Evolutionary conservation across 2,888 invertebrate species (phyloP).

Genomic region (Sarcophaga caerulescens): DNA sequence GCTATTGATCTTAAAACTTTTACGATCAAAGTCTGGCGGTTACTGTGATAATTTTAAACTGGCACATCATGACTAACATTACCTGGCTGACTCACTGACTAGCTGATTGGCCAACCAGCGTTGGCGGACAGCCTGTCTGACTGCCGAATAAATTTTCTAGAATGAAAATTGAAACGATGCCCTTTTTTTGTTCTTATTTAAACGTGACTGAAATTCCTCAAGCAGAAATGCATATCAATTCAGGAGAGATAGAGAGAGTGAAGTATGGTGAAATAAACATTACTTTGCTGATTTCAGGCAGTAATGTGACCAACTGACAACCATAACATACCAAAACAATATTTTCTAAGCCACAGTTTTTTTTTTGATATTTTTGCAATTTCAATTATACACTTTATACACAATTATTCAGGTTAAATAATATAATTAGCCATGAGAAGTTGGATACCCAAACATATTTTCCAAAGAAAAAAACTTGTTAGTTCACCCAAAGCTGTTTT

Average conservation of each 20-base stretch:
- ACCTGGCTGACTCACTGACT: background rate
- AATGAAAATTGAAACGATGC: slow-evolving; percentile 44
- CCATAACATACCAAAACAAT: too few relatives aligned
- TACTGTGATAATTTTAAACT: slow-evolving; percentile 1
- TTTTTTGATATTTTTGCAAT: too few relatives aligned
- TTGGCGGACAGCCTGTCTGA: background rate
- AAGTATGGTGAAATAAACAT: background rate
- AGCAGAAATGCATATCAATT: slow-evolving; percentile 55
- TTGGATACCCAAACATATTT: too few relatives aligned
- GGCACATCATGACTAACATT: slow-evolving; percentile 10
- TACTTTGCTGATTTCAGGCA: background rate
- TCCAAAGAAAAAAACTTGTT: too few relatives aligned
- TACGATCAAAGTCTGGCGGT: background rate
- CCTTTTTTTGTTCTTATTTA: slow-evolving; percentile 11
- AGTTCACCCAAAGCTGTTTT: too few relatives aligned
- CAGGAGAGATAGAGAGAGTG: background rate
- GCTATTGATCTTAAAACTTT: background rate
- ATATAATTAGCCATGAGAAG: too few relatives aligned
- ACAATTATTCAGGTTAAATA: too few relatives aligned
- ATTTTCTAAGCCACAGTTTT: too few relatives aligned
- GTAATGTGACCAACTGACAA: slow-evolving; percentile 21
- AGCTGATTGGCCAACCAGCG: background rate
- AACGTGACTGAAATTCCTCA: slow-evolving; percentile 64
- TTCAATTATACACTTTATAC: too few relatives aligned
- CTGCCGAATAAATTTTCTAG: slow-evolving; percentile 10